Conservation (phyloP, 64 coral and sea anemone species). For the Pocillopora damicornis region DNA sequence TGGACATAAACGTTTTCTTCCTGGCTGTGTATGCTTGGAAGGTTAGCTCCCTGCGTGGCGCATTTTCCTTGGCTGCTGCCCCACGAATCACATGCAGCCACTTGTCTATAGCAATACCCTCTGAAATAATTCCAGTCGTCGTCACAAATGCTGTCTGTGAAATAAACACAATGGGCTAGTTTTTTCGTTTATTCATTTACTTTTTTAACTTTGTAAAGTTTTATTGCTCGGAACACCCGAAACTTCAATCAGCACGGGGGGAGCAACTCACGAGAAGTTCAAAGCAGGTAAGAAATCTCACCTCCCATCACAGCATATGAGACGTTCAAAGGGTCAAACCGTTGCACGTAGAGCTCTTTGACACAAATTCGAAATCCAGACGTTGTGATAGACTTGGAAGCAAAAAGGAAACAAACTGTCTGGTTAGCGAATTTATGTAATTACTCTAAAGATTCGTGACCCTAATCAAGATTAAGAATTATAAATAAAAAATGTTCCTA, state of each 20-base stretch:
- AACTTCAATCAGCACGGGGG: too few relatives aligned
- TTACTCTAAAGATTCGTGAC: too few relatives aligned
- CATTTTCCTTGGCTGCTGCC: background rate
- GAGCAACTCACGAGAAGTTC: too few relatives aligned
- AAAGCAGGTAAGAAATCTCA: background rate
- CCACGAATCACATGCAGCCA: conserved; percentile 34
- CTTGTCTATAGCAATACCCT: conserved; percentile 22
- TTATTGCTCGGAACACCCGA: too few relatives aligned
- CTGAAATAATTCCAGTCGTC: conserved; percentile 43
- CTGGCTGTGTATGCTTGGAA: conserved; percentile 26
- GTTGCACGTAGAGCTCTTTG: conserved; percentile 16
- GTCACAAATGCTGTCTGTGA: conserved; percentile 24
- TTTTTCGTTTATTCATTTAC: too few relatives aligned
- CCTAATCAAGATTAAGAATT: too few relatives aligned
- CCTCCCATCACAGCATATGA: conserved; percentile 48
- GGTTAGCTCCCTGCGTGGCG: conserved; percentile 2
- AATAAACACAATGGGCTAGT: background rate
- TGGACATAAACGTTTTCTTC: conserved; percentile 61
- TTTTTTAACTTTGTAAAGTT: too few relatives aligned
- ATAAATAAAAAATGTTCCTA: too few relatives aligned
- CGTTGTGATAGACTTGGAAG: background rate
- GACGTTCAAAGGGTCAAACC: conserved; percentile 8
- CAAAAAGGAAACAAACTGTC: background rate
- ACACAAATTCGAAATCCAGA: conserved; percentile 13
- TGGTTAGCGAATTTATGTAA: too few relatives aligned